Conservation (phyloP, 2,888 invertebrate genomes). For the Dione vanillae region DNA sequence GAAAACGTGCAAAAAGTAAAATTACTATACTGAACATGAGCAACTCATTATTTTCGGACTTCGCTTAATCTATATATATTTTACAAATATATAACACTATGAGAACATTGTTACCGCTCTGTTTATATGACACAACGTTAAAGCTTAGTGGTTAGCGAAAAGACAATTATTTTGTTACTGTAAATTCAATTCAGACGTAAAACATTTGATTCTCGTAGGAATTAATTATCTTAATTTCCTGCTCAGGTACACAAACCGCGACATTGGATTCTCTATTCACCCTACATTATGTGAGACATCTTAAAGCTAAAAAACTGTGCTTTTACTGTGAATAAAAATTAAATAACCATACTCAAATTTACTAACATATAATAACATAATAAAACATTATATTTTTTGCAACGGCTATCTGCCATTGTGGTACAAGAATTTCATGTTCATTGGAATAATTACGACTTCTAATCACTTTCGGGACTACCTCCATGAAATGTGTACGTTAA, state of each 20-base stretch:
- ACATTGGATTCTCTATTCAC: neutral
- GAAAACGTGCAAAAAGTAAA: slow-evolving; percentile 27
- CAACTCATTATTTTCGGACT: slow-evolving; percentile 13
- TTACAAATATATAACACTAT: slow-evolving; percentile 1
- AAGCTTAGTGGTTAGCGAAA: neutral
- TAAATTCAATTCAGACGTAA: too few species aligned
- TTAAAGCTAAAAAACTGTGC: too few species aligned
- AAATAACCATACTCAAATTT: too few species aligned
- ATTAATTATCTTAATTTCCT: neutral
- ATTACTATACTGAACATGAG: slow-evolving; percentile 9
- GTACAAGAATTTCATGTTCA: neutral
- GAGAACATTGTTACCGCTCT: neutral
- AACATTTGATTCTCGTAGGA: too few species aligned
- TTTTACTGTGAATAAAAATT: too few species aligned
- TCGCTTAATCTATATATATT: neutral
- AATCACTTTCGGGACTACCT: neutral
- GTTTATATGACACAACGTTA: neutral
- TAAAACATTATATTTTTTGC: too few species aligned
- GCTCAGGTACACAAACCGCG: too few species aligned
- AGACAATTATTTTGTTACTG: neutral
- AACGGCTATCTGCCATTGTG: too few species aligned
- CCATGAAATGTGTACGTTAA: neutral
- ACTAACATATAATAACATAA: too few species aligned
- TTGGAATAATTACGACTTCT: neutral
- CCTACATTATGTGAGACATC: neutral